These are phyloP conservation scores for Lysandra bellargus DNA, from an alignment of 2,888 invertebrate genomes.

Conservation along the genomic window DNA sequence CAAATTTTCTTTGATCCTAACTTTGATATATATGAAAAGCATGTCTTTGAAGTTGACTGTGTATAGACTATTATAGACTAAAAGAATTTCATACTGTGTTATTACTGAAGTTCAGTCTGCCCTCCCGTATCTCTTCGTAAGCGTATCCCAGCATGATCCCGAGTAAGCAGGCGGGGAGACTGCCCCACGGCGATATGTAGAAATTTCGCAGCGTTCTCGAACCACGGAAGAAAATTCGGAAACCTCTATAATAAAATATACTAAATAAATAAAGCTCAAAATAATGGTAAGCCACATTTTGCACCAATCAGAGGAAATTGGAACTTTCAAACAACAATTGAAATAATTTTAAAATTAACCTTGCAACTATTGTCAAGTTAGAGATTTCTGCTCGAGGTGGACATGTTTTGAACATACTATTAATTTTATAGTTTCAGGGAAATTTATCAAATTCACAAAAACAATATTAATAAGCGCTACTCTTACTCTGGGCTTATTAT, in stretches of 20 bases:
- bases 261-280: too few relatives aligned
- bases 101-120: background rate
- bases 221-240: constrained; percentile 47
- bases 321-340: too few relatives aligned
- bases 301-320: too few relatives aligned
- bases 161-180: constrained; percentile 55
- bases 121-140: background rate
- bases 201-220: constrained; percentile 55
- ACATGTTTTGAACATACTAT: too few relatives aligned
- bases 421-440: background rate
- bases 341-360: too few relatives aligned
- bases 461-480: background rate
- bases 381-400: too few relatives aligned
- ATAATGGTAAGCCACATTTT: too few relatives aligned
- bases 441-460: background rate
- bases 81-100: background rate
- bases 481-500: constrained; percentile 57
- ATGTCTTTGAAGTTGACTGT: too few relatives aligned
- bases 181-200: constrained; percentile 62
- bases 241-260: constrained; percentile 42
- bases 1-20: too few relatives aligned
- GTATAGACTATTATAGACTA: too few relatives aligned
- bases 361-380: too few relatives aligned
- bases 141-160: constrained; percentile 41
- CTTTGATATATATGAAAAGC: too few relatives aligned